Base-by-base conservation (phyloP, 2,888 invertebrate species). In the Dicranocentrus wangi region DNA sequence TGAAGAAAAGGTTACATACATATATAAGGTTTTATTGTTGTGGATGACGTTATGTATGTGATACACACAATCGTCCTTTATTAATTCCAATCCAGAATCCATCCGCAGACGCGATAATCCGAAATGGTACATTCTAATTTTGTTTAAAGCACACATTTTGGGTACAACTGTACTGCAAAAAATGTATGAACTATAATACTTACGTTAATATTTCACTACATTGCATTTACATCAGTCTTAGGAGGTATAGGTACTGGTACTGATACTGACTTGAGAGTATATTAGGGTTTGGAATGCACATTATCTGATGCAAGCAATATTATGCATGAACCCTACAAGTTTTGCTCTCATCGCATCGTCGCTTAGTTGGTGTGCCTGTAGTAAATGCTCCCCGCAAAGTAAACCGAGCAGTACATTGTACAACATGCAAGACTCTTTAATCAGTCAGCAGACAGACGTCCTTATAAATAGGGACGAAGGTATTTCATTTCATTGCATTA, bases 61-160 rank as follows among this genome's bases (percentile, higher is more conserved):
- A 25, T 25, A 55, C 55, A n/a, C n/a, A n/a, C 25, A 55, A 55
- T 55, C 55, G 55, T 53, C 55, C 55, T 55, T 55, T 55, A n/a
- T n/a, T n/a, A n/a, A n/a, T n/a, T n/a, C n/a, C n/a, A n/a, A n/a
- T 55, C 25, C 55, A 25, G 13, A 23, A 25, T 55, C 19, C 55
- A 25, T 23, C 55, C 5, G 21, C 15, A 5, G 15, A 10, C 25
- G 23, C 25, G 23, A 55, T 55, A 13, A 53, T 23, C 23, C 25
- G 7, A 51, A 8, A n/a, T 13, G 13, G 13, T 55, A 25, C 55
- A 55, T 55, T 55, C 47, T 39, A 47, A 32, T 32, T 10, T 3
- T 32, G 3, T 10, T 32, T 3, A 47, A 47, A 47, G 47, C 15
- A n/a, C 15, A 47, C 13, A 47, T n/a, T n/a, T 47, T 47, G 5